These are phyloP conservation scores for Coreius guichenoti DNA, from an alignment of 2,797 vertebrate species.

Conservation along the genomic window DNA sequence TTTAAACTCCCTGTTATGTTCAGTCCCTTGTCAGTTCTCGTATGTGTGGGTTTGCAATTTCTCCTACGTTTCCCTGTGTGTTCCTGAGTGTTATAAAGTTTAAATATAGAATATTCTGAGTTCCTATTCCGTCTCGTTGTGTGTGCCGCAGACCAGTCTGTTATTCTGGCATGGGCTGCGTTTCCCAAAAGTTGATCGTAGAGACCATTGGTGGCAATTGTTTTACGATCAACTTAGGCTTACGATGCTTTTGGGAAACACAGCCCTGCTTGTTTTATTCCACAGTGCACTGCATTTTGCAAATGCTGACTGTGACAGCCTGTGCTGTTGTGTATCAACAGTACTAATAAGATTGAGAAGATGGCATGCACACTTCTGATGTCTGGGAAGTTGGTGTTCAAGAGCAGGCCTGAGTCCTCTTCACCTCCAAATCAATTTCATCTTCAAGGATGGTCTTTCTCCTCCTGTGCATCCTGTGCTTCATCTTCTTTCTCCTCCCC, in stretches of 20 bases:
- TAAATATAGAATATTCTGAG: too few species aligned
- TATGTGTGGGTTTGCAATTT: too few species aligned
- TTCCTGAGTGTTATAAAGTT: too few species aligned
- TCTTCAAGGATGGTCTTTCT: slow-evolving; percentile 15
- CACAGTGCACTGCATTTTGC: slow-evolving; percentile 40
- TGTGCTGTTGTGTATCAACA: slow-evolving; percentile 34
- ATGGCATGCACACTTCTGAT: slow-evolving; percentile 45
- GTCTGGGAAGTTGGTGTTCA: slow-evolving; percentile 42
- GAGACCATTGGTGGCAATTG: too few species aligned
- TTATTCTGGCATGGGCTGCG: neutral
- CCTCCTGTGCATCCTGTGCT: neutral
- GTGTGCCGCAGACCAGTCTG: neutral
- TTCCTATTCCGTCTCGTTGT: neutral
- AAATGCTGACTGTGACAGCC: slow-evolving; percentile 41
- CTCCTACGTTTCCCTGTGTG: too few species aligned
- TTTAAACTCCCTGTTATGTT: too few species aligned
- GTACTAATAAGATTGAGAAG: slow-evolving; percentile 41
- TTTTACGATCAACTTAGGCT: too few species aligned
- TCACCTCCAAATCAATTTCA: slow-evolving; percentile 11
- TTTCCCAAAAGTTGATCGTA: too few species aligned
- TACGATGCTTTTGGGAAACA: too few species aligned
- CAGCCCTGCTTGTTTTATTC: slow-evolving; percentile 52
- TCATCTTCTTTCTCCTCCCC: too few species aligned
- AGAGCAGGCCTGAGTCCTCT: slow-evolving; percentile 3
- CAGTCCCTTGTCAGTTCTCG: too few species aligned